phyloP scores from a whole-genome alignment of 2,113 vertebrate genomes.

The Charadrius vociferus region DNA sequence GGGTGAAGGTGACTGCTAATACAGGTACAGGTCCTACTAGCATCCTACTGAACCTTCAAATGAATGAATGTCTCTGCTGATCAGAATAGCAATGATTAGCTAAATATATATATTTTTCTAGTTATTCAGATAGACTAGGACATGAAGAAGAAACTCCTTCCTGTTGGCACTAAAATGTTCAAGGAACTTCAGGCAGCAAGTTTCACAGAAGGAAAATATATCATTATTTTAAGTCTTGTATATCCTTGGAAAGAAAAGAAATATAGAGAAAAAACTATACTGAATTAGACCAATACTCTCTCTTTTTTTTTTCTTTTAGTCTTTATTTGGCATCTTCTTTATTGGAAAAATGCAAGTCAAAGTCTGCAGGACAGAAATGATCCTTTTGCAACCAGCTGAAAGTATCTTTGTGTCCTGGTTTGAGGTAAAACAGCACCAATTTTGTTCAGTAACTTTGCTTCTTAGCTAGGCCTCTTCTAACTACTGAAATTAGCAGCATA shows the following conservation, averaged over 20 bases:
- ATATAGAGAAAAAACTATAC: not conserved
- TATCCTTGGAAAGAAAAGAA: not conserved
- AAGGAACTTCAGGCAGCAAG: not conserved
- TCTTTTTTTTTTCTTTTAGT: not conserved
- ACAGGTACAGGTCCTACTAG: not conserved
- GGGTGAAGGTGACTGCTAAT: not conserved
- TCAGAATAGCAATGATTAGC: not conserved
- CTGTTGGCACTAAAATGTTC: not conserved
- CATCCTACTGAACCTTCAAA: not conserved
- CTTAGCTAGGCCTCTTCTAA: too few species aligned
- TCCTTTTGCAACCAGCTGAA: not conserved
- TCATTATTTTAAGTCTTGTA: not conserved
- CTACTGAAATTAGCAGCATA: too few species aligned
- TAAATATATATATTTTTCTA: not conserved
- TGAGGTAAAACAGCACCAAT: too few species aligned
- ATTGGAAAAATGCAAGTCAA: not conserved
- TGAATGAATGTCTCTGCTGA: not conserved
- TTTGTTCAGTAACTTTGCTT: too few species aligned
- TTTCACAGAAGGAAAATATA: not conserved
- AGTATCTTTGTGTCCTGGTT: too few species aligned
- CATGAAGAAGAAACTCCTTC: not conserved
- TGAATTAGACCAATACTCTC: not conserved
- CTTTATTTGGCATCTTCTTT: not conserved
- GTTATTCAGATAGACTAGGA: not conserved
- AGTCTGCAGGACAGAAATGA: not conserved